These are phyloP conservation scores for Lepidurus couesii DNA, from an alignment of 1,140 invertebrate species.

Conservation along the genomic window DNA sequence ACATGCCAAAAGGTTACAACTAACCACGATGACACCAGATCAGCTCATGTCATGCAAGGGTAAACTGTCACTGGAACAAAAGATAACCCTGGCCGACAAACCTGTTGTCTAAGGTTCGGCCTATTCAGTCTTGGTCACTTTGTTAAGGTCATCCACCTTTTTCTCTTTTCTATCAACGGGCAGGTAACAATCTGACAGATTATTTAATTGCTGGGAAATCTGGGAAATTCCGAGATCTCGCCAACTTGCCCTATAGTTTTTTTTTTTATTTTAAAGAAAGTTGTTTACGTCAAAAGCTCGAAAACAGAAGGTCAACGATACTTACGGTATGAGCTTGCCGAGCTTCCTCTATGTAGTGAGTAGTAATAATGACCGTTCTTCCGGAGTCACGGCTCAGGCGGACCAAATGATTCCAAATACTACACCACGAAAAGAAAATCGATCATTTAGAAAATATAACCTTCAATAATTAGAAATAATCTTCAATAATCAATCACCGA, in stretches of 20 bases:
- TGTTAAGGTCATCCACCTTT: neutral
- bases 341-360: slow-evolving; percentile 90
- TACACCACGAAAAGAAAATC: slow-evolving; percentile 46
- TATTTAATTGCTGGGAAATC: too few relatives aligned
- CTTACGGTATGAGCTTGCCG: slow-evolving; percentile 76
- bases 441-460: neutral
- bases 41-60: too few relatives aligned
- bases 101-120: neutral
- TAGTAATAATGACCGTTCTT: slow-evolving; percentile 88
- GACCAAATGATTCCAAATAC: slow-evolving; percentile 87
- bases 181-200: too few relatives aligned
- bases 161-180: neutral
- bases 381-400: slow-evolving; percentile 71
- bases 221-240: too few relatives aligned
- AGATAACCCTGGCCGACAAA: neutral
- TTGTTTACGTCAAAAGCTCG: neutral
- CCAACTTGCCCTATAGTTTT: neutral
- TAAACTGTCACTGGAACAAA: neutral
- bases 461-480: neutral
- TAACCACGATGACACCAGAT: too few relatives aligned
- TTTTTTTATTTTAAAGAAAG: neutral
- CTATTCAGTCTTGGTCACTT: neutral
- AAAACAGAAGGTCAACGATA: slow-evolving; percentile 24
- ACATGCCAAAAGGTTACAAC: too few relatives aligned
- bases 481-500: neutral